phyloP scores from a whole-genome alignment of 2,113 vertebrate genomes.

The Chlamydotis undulata region DNA sequence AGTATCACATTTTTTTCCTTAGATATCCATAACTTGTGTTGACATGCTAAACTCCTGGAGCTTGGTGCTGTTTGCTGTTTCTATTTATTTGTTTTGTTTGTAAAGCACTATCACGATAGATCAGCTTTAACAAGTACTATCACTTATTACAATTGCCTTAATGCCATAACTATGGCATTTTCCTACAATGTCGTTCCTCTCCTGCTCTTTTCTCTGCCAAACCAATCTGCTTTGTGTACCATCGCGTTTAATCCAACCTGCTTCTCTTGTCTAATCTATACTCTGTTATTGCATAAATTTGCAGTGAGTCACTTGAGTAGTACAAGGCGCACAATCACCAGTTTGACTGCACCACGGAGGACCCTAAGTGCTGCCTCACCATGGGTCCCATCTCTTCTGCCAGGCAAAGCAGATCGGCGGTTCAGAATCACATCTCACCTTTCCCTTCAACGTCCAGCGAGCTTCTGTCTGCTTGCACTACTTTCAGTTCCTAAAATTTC shows the following conservation, averaged over 20 bases:
- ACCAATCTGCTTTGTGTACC: not conserved
- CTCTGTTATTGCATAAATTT: not conserved
- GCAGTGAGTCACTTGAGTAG: not conserved
- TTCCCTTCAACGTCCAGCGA: not conserved
- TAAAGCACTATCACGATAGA: not conserved
- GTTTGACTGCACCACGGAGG: not conserved
- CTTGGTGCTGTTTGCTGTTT: accelerated
- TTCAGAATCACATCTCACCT: not conserved
- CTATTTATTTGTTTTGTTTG: not conserved
- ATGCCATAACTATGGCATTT: not conserved
- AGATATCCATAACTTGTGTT: not conserved
- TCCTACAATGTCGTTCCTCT: not conserved
- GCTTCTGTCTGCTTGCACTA: not conserved
- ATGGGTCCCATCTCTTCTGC: not conserved
- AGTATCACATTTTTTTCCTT: not conserved
- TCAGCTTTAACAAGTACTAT: not conserved
- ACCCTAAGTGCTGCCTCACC: not conserved
- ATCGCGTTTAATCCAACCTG: not conserved
- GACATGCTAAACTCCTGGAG: not conserved
- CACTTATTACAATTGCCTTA: not conserved
- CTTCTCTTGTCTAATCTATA: not conserved
- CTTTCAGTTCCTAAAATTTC: not conserved
- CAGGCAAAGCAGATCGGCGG: not conserved
- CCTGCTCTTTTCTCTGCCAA: not conserved
- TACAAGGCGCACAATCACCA: not conserved